These are phyloP conservation scores for Diaperis boleti DNA, from an alignment of 2,888 invertebrate genomes.

Conservation along the genomic window DNA sequence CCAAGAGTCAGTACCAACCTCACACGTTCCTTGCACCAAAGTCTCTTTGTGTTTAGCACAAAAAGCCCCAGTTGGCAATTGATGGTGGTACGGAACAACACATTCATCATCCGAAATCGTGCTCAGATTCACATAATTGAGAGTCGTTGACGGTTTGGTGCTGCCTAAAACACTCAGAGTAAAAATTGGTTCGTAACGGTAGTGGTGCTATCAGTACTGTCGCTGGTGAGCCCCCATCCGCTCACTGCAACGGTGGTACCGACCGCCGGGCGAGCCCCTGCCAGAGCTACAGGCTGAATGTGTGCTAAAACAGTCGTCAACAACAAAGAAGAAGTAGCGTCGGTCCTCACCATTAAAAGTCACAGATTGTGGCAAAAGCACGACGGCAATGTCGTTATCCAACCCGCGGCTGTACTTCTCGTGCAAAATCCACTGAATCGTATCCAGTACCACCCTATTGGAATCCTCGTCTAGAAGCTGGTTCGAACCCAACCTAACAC, in stretches of 20 bases:
- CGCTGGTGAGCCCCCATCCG: slow-evolving; percentile 8
- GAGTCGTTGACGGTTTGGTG: neutral
- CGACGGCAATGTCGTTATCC: neutral
- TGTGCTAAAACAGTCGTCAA: neutral
- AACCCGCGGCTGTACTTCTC: neutral
- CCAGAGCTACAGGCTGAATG: neutral
- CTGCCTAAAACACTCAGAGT: neutral
- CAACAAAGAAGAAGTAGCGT: no score
- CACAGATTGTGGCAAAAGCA: neutral
- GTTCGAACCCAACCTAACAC: neutral
- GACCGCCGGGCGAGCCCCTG: no score
- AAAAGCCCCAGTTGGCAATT: neutral
- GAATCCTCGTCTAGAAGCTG: neutral
- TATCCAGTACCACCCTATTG: neutral
- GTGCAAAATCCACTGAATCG: neutral
- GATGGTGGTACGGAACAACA: neutral
- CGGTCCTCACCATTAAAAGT: slow-evolving; percentile 8
- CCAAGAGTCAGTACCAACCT: slow-evolving; percentile 3
- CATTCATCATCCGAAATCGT: neutral
- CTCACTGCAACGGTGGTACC: slow-evolving; percentile 5
- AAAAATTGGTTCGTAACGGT: neutral
- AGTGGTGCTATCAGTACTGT: neutral
- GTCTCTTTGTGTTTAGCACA: neutral
- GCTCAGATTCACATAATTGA: neutral
- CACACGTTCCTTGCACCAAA: neutral